Base-by-base conservation (phyloP, 2,888 invertebrate genomes). In the Spisula subtruncata region DNA sequence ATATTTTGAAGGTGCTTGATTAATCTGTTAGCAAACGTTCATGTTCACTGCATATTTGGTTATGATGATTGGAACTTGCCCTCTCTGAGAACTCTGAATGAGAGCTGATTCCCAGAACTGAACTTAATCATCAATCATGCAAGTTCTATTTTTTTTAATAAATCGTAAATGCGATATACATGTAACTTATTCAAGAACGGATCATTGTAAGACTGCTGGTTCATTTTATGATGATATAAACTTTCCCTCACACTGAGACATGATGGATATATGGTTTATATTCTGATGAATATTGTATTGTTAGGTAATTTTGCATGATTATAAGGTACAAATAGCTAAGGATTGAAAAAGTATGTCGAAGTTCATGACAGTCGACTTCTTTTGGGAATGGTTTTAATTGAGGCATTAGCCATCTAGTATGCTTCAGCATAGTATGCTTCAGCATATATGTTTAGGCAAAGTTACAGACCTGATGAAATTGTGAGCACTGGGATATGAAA, bases 11-110 rank as follows among this genome's bases (percentile, higher is more conserved):
- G 8, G 41, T 41, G 41, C 8, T 5, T 41, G 41, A 41, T 41
- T 41, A 41, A 41, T 41, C 8, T 41, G 4, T 41, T 5, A 41
- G 41, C 41, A 41, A 41, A 41, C n/a, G n/a, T n/a, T n/a, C n/a
- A n/a, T n/a, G n/a, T n/a, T n/a, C n/a, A n/a, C 5, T 41, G 8
- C 41, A 46, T 18, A 1, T 20, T 25, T 81, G 82, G 83, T 83
- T 32, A 56, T 87, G 87, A 87, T 90, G 90, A 90, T 32, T 89
- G 84, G 87, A 87, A 89, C 89, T 89, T 89, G 84, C 89, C 87
- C 89, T 87, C 87, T 83, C 89, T 89, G 89, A 89, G 10, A 20
- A 20, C 35, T 25, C 4, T 75, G 79, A 85, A 20, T 48, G 79
- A 79, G 46, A 66, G 29, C 18, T 25, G 32, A 51, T 87, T 82